Evolutionary conservation across 1,140 invertebrate species (phyloP), one percentile per base, ranked within the genome.

Genomic region (Periplaneta americana): DNA sequence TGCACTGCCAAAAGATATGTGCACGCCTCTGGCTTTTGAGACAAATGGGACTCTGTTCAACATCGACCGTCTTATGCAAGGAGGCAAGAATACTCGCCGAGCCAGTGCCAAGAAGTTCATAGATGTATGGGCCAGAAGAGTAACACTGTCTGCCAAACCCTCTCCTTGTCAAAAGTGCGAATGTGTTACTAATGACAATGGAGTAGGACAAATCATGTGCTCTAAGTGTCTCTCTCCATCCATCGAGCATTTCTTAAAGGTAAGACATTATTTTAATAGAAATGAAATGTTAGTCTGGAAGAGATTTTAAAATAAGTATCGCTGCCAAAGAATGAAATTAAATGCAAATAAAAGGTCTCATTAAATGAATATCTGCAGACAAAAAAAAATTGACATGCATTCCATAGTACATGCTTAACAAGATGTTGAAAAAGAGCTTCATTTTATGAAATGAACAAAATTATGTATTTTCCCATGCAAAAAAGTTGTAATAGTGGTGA

Each of bases 31-130:
- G 10, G 90, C 90, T 17, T 85, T 91, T 11, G 86, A 88, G 80
- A 87, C 89, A 9, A 89, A 89, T 79, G 91, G 91, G 28, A 87
- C 88, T 8, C 83, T 89, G 15, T 91, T 91, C 83, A 87, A 87
- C 84, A 28, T 85, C 32, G 32, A 81, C 17, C 48, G 48, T 28
- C 17, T 85, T 36, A 66, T 28, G 78, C 13, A 74, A 32, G 31
- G 33, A 18, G 33, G 6, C 33, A 34, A 34, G 22, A 34, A 34
- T 2, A 32, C 32, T n/a, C 35, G 37, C 15, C 28, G 74, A 37
- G 5, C 80, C 74, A 48, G 78, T 79, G 84, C 86, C 77, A 88
- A 89, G 82, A 86, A 84, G 28, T 88, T 90, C 83, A 82, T 88
- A 33, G 86, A 88, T 48, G 88, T 89, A 15, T 88, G 91, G 81